Conservation (phyloP, 2,797 vertebrate genomes). For the Gadopsis bispinosus region DNA sequence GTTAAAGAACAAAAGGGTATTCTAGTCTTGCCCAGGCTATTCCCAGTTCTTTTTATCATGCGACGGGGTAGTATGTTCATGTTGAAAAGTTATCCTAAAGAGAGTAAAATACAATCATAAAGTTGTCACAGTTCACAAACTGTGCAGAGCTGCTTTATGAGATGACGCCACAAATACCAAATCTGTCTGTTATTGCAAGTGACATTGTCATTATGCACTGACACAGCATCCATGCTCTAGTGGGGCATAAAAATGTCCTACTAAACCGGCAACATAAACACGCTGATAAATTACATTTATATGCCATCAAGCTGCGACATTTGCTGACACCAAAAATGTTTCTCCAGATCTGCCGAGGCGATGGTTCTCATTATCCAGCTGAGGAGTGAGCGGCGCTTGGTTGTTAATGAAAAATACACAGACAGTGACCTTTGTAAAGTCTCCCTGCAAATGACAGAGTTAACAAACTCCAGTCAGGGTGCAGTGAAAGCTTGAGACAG, state of each 20-base stretch:
- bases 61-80: neutral
- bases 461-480: conserved; percentile 70
- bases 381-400: conserved; percentile 68
- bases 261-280: conserved; percentile 86
- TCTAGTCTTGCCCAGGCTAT: conserved; percentile 4
- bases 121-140: conserved; percentile 79
- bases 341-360: conserved; percentile 80
- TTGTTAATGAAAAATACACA: conserved; percentile 84
- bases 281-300: conserved; percentile 86
- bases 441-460: conserved; percentile 74
- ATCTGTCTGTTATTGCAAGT: conserved; percentile 84
- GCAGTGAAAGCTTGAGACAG: conserved; percentile 47
- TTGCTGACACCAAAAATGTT: conserved; percentile 86
- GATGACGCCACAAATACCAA: conserved; percentile 79
- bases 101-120: conserved; percentile 70
- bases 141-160: conserved; percentile 73
- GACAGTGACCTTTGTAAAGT: conserved; percentile 84
- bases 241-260: conserved; percentile 83
- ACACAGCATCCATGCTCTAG: conserved; percentile 83
- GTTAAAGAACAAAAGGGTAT: conserved; percentile 15
- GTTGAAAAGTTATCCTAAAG: conserved; percentile 59
- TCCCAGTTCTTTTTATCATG: neutral
- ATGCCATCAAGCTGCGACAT: conserved; percentile 82
- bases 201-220: conserved; percentile 86
- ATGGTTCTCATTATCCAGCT: conserved; percentile 84